Evolutionary conservation across 2,888 invertebrate genomes (phyloP).

Genomic region (Kuschelorhynchus macadamiae): DNA sequence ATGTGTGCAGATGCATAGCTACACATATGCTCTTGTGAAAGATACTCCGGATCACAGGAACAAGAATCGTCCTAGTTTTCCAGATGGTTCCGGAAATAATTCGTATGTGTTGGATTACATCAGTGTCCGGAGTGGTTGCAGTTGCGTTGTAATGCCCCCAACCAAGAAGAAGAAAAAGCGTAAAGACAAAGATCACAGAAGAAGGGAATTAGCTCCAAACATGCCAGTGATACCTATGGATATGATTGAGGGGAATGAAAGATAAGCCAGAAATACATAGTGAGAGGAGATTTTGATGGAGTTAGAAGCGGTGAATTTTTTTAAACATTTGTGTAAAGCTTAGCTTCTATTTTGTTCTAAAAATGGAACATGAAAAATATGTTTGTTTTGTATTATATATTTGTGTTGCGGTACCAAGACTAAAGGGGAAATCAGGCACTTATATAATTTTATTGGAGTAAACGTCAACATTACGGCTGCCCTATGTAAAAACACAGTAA

Average conservation of each 20-base stretch:
- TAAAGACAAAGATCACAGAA: conserved; percentile 28
- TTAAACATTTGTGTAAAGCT: no score
- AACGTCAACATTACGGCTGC: no score
- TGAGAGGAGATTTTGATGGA: not conserved
- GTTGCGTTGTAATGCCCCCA: conserved; percentile 80
- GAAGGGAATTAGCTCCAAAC: conserved; percentile 28
- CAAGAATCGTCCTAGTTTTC: conserved; percentile 69
- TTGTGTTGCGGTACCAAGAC: no score
- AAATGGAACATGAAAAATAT: no score
- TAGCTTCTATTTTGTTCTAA: no score
- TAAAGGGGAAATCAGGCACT: no score
- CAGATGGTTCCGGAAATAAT: conserved; percentile 60
- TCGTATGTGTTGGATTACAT: conserved; percentile 88
- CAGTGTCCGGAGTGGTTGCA: conserved; percentile 85
- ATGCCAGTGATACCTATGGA: not conserved
- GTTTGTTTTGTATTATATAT: no score
- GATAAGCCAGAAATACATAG: not conserved
- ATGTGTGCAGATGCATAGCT: conserved; percentile 88
- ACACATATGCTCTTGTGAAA: conserved; percentile 86
- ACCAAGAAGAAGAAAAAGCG: conserved; percentile 54
- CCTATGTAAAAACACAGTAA: no score
- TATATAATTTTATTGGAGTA: no score
- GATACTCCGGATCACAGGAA: conserved; percentile 70
- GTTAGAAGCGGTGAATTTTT: not conserved
- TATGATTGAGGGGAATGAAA: not conserved